Evolutionary conservation across 2,797 vertebrate genomes (phyloP), one percentile per base, ranked within the genome.

Genomic region (Margarornis squamiger): DNA sequence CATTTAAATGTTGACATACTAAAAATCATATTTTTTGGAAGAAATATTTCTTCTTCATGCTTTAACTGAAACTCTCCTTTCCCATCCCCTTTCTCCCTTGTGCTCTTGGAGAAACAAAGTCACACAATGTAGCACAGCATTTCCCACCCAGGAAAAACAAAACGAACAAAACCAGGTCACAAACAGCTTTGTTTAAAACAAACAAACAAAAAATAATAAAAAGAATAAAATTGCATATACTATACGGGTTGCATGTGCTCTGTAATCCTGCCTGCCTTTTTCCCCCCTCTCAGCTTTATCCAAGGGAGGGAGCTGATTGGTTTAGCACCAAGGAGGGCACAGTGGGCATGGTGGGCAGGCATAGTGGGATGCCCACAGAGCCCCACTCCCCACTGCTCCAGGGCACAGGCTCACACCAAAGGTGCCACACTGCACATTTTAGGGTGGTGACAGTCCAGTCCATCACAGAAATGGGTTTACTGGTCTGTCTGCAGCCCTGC

Each of bases 1-100:
- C 62, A 90, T 93, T 94, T 84, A 92, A 95, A 95, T 96, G 95
- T 96, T 96, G 93, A 96, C 87, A 94, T 87, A 86, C 66, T 82
- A 93, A 93, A 95, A 94, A 92, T 82, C 38, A 7, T 76, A 67
- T 74, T 96, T 79, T 85, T 93, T 76, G 48, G 63, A 82, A 92
- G 67, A 96, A 95, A 78, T 45, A 43, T 15, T 52, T 73, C n/a
- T 32, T 63, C 18, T 73, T 76, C 1, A 0, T 1, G 0, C 10
- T 58, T 92, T 61, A 87, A 77, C 55, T 0, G 0, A 75, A 95
- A 92, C 59, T 92, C 92, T 70, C 9, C 32, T 65, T 58, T 79
- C 67, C 65, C 1, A 0, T 55, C 49, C 39, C 65, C 36, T 34
- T 34, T 14, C 22, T 9, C 2, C 4, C n/a, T 66, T 22, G 29